A percentile compares a stretch with the other conserved stretches of the same genome.
Conservation (phyloP, 2,113 vertebrate species). For the Epinephelus lanceolatus region DNA sequence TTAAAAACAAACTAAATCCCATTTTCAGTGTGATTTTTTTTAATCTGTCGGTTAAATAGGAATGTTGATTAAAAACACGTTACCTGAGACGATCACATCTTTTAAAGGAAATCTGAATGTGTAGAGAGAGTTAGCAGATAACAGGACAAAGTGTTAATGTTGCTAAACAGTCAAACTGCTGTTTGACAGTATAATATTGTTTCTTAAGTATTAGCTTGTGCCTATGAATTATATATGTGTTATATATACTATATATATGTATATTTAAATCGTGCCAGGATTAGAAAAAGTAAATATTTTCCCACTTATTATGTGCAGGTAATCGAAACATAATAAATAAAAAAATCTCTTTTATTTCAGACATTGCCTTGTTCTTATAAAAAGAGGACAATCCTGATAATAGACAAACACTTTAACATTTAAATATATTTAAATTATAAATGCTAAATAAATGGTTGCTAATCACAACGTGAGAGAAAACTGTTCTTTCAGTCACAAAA, state of each 20-base stretch:
- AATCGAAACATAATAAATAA: constrained; percentile 59
- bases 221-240: neutral
- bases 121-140: neutral
- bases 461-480: constrained; percentile 5
- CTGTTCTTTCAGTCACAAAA: constrained; percentile 11
- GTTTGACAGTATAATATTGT: neutral
- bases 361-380: constrained; percentile 37
- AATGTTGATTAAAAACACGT: no score
- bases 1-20: constrained; percentile 64
- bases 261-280: neutral
- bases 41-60: neutral
- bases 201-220: neutral
- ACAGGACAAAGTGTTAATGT: neutral
- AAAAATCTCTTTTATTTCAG: constrained; percentile 44
- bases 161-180: neutral
- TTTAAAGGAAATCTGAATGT: no score
- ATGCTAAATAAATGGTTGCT: constrained; percentile 16
- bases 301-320: neutral
- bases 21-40: neutral
- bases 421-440: constrained; percentile 36
- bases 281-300: neutral
- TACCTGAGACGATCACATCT: no score
- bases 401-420: constrained; percentile 13
- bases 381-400: constrained; percentile 24
- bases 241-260: neutral